These are phyloP conservation scores for Fregetta grallaria DNA, from an alignment of 2,113 vertebrate species.

Conservation along the genomic window DNA sequence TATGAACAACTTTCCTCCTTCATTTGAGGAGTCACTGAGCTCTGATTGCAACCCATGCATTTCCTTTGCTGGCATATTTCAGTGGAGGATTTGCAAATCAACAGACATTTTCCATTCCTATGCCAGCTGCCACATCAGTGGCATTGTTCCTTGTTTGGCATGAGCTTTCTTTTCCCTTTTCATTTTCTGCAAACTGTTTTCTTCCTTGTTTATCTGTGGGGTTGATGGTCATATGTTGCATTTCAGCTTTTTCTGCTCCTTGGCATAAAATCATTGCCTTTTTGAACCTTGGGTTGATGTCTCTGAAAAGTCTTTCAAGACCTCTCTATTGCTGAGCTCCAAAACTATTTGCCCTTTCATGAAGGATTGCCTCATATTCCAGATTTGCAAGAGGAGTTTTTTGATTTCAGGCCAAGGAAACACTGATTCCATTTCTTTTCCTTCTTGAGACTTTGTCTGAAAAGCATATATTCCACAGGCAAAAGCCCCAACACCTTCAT, in stretches of 20 bases:
- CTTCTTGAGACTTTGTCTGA: background rate
- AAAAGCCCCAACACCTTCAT: background rate
- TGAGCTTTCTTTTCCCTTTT: background rate
- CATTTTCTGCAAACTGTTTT: background rate
- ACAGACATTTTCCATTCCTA: background rate
- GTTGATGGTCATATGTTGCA: background rate
- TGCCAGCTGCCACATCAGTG: background rate
- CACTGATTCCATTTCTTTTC: background rate
- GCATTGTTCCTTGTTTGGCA: background rate
- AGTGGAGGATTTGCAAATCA: background rate
- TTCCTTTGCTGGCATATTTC: background rate
- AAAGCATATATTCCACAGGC: background rate
- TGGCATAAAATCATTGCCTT: background rate
- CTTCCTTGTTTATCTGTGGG: background rate
- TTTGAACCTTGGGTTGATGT: fast-evolving
- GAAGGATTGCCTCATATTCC: background rate
- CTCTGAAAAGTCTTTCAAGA: background rate
- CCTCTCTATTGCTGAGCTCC: background rate
- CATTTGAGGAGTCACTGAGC: background rate
- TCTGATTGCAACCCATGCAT: background rate
- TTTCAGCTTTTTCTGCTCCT: background rate
- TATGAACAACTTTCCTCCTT: background rate
- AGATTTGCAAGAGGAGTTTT: background rate
- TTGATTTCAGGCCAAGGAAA: background rate
- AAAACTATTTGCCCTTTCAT: background rate